Percentiles rank a stretch among this genome's conserved stretches.
phyloP scores from a whole-genome alignment of 2,888 invertebrate genomes.

The Zygogramma bicolorata region DNA sequence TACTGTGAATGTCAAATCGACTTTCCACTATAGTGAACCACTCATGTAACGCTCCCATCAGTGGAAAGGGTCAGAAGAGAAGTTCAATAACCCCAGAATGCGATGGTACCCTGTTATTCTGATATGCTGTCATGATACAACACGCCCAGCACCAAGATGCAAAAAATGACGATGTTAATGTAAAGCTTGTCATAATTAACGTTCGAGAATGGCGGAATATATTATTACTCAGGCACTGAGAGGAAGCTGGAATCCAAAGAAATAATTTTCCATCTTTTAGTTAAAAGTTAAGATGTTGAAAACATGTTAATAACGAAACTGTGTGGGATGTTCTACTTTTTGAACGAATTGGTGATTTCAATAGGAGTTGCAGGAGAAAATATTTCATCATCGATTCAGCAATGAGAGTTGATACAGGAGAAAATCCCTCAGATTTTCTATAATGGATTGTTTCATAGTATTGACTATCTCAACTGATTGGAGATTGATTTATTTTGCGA shows the following conservation, averaged over 20 bases:
- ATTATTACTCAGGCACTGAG: not conserved
- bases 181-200: not conserved
- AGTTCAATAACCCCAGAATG: not conserved
- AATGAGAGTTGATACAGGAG: too few relatives aligned
- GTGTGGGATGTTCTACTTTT: too few relatives aligned
- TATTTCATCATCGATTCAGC: too few relatives aligned
- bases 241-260: not conserved
- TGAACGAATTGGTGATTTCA: too few relatives aligned
- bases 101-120: slow-evolving; percentile 12
- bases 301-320: too few relatives aligned
- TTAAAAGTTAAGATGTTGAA: too few relatives aligned
- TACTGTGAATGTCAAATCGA: not conserved
- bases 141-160: slow-evolving; percentile 2
- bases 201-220: not conserved
- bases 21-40: not conserved
- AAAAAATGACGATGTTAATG: slow-evolving; percentile 1
- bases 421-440: too few relatives aligned
- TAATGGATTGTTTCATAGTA: too few relatives aligned
- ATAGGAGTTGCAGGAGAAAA: too few relatives aligned
- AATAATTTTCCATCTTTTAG: not conserved
- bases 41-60: not conserved
- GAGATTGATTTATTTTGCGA: too few relatives aligned
- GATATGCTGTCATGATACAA: slow-evolving; percentile 6
- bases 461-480: too few relatives aligned
- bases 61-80: not conserved